Base-by-base conservation (phyloP, 2,797 vertebrate species). In the Myotis planiceps region DNA sequence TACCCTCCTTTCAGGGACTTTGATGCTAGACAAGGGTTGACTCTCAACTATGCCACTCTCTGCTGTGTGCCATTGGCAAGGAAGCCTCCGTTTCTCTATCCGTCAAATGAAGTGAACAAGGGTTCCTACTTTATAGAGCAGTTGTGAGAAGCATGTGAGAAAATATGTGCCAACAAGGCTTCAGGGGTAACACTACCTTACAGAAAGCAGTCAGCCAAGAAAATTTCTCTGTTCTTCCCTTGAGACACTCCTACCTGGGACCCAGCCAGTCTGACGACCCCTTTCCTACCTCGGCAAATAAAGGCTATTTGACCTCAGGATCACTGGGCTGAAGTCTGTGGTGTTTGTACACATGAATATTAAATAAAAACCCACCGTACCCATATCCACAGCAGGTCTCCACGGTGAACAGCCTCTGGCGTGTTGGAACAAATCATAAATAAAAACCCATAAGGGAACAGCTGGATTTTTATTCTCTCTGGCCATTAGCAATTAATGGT, bases 1-100 rank as follows among this genome's bases (percentile, higher is more conserved):
- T 96, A 96, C 92, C 97, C 95, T 97, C 97, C 95, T 98, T 97
- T 98, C 97, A 98, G 97, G 96, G 98, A 92, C 96, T 34, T 42
- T 27, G 84, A 90, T 58, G 2, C n/a, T 82, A 3, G 5, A n/a
- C 2, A 2, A 51, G n/a, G 1, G 1, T 47, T 68, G 18, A 79
- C 6, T 88, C 37, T 76, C 9, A 66, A 13, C 47, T 63, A 0
- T 37, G 39, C 21, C 9, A 13, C 58, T 66, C 6, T 13, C 16
- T 68, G 21, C 3, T 49, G 1, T 25, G 32, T 69, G 29, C 83
- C 51, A 27, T 51, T 18, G n/a, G 32, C 16, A 53, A 88, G 39
- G 45, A 91, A 72, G 27, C 42, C 66, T 83, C 37, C 23, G 49
- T 80, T 72, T 90, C 53, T 81, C 34, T 34, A 21, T 91, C 45